Evolutionary conservation across 2,797 vertebrate species (phyloP).

Genomic region (Danio kyathit): DNA sequence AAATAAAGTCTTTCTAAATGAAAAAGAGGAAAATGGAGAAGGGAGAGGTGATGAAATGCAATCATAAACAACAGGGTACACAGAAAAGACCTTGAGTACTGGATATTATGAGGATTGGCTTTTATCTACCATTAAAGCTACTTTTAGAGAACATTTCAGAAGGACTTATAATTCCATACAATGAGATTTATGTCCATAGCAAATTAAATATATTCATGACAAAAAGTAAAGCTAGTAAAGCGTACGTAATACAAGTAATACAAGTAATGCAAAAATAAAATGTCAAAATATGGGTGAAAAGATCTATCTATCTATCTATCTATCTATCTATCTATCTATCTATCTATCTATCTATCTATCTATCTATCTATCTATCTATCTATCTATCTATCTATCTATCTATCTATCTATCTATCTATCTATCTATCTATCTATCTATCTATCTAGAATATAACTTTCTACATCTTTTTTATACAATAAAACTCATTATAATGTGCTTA

Average conservation of each 20-base stretch:
- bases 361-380: no score
- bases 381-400: no score
- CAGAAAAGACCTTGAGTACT: slow-evolving; percentile 25
- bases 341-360: no score
- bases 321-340: no score
- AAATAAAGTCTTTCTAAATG: slow-evolving; percentile 54
- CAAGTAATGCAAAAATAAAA: no score
- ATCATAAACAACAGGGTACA: slow-evolving; percentile 34
- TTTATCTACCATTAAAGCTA: slow-evolving; percentile 21
- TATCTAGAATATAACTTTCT: not conserved
- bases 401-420: no score
- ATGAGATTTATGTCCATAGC: not conserved
- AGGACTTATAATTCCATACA: not conserved
- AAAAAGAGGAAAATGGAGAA: slow-evolving; percentile 39
- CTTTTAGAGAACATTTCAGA: not conserved
- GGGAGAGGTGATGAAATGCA: slow-evolving; percentile 48
- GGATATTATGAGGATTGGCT: slow-evolving; percentile 29
- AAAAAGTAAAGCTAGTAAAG: no score
- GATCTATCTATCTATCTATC: no score
- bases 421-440: no score
- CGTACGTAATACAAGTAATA: no score
- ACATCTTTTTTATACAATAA: not conserved
- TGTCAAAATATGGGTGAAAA: no score
- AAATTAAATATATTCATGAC: no score
- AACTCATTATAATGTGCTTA: slow-evolving; percentile 1